Base-by-base conservation (phyloP, 2,113 vertebrate species). In the Thamnophis sirtalis region DNA sequence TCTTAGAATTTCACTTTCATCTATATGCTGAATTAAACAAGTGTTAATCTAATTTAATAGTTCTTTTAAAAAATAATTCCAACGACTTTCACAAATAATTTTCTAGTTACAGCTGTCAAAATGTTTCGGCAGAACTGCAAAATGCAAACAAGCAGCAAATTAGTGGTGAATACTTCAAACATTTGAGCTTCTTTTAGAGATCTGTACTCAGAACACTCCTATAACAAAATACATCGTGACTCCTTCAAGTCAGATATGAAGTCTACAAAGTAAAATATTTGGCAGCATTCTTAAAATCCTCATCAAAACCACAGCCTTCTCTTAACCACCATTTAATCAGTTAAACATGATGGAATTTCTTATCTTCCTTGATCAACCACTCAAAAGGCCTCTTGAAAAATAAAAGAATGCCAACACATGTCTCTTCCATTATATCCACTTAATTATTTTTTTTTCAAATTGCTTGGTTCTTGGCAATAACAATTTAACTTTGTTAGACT, bases 181-280 rank as follows among this genome's bases (percentile, higher is more conserved):
- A 55, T 90, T 85, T 55, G 21, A 84, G 89, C 13, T 89, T 93
- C n/a, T 87, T 88, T 48, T 93, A 33, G 63, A 93, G 21, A 86
- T 88, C 60, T 93, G 22, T 91, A 84, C 28, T 38, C 84, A 90
- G 38, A 85, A 5, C 11, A 92, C 88, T 86, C 88, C 89, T 94
- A 94, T 93, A 95, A 56, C 17, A 87, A 92, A 60, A 10, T 48
- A 55, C 11, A 91, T 51, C 17, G 50, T 10, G 5, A 93, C 10
- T 58, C 28, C 22, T 89, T 10, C 10, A 91, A 73, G 87, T 89
- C 86, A 28, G 28, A 88, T 86, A 87, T 53, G 54, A 38, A 88
- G 10, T 24, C 48, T 88, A 38, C 58, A 89, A n/a, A 43, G 19
- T 85, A 92, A 55, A 54, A 51, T 63, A 89, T 63, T 63, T 60